Conservation (phyloP, 2,113 vertebrate genomes). For the Lampris megalopsis region DNA sequence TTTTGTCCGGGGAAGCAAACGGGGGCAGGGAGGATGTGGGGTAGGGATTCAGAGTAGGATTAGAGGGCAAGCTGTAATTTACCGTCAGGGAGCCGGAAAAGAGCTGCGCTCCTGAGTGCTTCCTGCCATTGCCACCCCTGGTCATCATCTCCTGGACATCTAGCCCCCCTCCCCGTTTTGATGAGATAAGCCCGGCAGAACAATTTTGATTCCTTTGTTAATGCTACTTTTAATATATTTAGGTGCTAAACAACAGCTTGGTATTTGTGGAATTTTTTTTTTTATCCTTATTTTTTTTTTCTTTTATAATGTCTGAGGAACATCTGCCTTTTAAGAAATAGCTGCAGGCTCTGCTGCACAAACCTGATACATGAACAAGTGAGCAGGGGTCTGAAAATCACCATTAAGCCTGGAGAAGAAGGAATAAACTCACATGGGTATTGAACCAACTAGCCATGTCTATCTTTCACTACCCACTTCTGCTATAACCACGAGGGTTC, state of each 20-base stretch:
- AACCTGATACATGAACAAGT: conserved; percentile 72
- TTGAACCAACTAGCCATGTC: conserved; percentile 7
- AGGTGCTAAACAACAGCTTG: neutral
- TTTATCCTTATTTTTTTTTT: neutral
- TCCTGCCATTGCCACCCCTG: conserved; percentile 31
- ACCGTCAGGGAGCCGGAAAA: conserved; percentile 61
- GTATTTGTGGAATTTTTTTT: neutral
- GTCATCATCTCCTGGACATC: conserved; percentile 1
- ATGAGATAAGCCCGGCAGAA: neutral
- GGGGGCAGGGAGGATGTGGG: conserved; percentile 6
- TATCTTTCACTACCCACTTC: conserved; percentile 7
- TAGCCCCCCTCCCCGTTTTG: neutral
- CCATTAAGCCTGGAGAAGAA: conserved; percentile 57
- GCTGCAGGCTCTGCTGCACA: conserved; percentile 44
- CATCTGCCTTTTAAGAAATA: conserved; percentile 6
- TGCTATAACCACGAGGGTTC: neutral
- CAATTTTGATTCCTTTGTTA: neutral
- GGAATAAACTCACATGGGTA: conserved; percentile 25
- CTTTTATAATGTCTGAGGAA: neutral
- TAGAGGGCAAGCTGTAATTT: conserved; percentile 70
- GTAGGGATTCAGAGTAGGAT: conserved; percentile 61
- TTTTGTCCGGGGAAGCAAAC: neutral
- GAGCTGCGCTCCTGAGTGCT: conserved; percentile 30
- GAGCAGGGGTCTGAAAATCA: conserved; percentile 64
- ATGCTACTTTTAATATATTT: no score